A percentile compares a stretch with the other conserved stretches of the same genome.
Conservation (phyloP, 2,113 vertebrate species). For the Paracanthobrama guichenoti region DNA sequence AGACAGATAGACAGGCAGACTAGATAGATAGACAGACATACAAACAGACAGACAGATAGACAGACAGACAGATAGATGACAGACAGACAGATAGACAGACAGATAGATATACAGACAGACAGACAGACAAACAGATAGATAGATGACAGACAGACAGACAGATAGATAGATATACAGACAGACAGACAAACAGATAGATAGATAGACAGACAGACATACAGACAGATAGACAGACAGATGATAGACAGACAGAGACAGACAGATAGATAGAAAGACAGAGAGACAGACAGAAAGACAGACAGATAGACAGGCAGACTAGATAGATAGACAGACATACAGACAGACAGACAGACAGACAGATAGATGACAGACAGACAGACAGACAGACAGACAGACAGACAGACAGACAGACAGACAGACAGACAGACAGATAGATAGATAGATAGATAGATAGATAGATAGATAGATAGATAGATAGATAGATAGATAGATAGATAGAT, state of each 20-base stretch:
- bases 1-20: neutral
- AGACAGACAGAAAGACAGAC: neutral
- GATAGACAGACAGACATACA: fast-evolving
- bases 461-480: neutral
- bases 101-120: neutral
- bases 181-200: neutral
- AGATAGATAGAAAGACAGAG: neutral
- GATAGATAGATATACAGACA: fast-evolving
- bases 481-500: neutral
- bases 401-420: neutral
- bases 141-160: neutral
- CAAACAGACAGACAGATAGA: neutral
- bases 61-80: neutral
- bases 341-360: neutral
- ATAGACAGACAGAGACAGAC: fast-evolving
- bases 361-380: fast-evolving
- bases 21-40: neutral
- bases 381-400: neutral
- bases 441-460: neutral
- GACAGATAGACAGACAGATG: neutral
- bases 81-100: neutral
- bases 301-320: neutral
- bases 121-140: neutral
- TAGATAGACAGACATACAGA: neutral
- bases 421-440: neutral